Conservation (phyloP, 2,888 invertebrate genomes). For the Noctua comes region DNA sequence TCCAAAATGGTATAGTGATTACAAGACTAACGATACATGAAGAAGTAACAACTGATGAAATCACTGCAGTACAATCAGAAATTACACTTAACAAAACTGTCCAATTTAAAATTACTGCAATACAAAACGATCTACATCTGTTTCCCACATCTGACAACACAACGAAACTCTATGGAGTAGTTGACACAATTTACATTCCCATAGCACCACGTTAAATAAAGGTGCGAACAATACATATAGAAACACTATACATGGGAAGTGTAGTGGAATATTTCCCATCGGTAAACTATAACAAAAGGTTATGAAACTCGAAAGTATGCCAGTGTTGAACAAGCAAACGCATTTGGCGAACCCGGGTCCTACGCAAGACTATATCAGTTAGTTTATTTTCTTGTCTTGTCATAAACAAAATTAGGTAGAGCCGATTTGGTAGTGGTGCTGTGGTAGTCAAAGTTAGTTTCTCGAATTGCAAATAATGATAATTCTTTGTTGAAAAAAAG, state of each 20-base stretch:
- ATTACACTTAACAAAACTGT: slow-evolving; percentile 6
- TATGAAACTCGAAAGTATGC: slow-evolving; percentile 65
- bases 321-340: slow-evolving; percentile 53
- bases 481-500: not conserved
- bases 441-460: slow-evolving; percentile 35
- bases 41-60: not conserved
- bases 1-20: not conserved
- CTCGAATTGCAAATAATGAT: not conserved
- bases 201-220: slow-evolving; percentile 40
- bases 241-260: slow-evolving; percentile 58
- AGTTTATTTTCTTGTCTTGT: slow-evolving; percentile 52
- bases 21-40: not conserved
- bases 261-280: slow-evolving; percentile 62
- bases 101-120: slow-evolving; percentile 10
- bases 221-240: slow-evolving; percentile 55
- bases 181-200: slow-evolving; percentile 62
- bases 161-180: slow-evolving; percentile 25
- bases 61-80: not conserved
- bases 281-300: slow-evolving; percentile 60
- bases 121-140: slow-evolving; percentile 17
- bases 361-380: slow-evolving; percentile 57
- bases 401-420: slow-evolving; percentile 63
- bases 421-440: slow-evolving; percentile 49
- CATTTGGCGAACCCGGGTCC: slow-evolving; percentile 60
- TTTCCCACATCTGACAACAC: slow-evolving; percentile 32